Evolutionary conservation across 2,888 invertebrate species (phyloP), one percentile per base, ranked within the genome.

Genomic region (Trichopria drosophilae): DNA sequence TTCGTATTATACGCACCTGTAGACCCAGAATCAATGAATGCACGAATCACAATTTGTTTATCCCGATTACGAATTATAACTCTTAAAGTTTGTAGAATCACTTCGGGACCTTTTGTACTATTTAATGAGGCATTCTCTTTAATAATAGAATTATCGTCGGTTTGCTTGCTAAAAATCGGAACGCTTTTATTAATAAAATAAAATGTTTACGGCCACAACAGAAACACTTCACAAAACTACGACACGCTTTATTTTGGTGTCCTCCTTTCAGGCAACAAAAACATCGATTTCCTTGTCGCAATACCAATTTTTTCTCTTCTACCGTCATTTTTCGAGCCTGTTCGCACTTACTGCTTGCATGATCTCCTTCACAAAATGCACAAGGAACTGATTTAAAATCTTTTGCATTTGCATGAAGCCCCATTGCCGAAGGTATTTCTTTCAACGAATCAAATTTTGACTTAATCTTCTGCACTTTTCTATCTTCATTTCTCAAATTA

Each of bases 131-230:
- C n/a, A n/a, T n/a, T n/a, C n/a, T n/a, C n/a, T n/a, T n/a, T n/a
- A n/a, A n/a, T 32, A 32, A 32, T 5, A 32, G 16, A 7, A 4
- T 32, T 32, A 2, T 32, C 32, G 6, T 32, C 32, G 3, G 4
- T 32, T 5, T 32, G 32, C 10, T 32, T 32, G 1, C 1, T 2
- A 4, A 18, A n/a, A n/a, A n/a, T n/a, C n/a, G n/a, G n/a, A n/a
- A n/a, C n/a, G n/a, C n/a, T n/a, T n/a, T n/a, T n/a, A n/a, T n/a
- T n/a, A n/a, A 19, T 6, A 34, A 5, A 2, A 34, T 20, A 34
- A 34, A 34, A 34, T 34, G 18, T 16, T 34, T 34, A 6, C 34
- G 18, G n/a, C 16, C 6, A 18, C 34, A 34, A 18, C 34, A 34
- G 4, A 2, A 4, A 34, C 34, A 34, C 6, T 34, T 34, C 18